Evolutionary conservation across 2,888 invertebrate species (phyloP), one percentile per base, ranked within the genome.

Genomic region (Schizotus pectinicornis): DNA sequence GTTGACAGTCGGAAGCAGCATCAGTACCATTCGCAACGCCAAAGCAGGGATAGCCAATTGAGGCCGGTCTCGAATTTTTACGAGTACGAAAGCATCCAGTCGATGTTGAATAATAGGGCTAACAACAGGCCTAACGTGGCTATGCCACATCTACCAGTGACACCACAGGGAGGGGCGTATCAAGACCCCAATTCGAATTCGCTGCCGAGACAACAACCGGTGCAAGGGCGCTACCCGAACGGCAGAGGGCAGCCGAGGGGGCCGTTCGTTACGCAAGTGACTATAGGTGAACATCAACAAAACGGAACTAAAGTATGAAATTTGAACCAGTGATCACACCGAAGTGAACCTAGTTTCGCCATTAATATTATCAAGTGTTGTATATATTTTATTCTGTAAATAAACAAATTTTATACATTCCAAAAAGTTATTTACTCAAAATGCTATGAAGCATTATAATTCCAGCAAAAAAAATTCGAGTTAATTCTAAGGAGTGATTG

Each of bases 21-120:
- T 68, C 87, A 88, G 73, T 87, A 88, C 74, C 86, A 86, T 74
- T 86, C 86, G 5, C 85, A 85, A 73, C 67, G 76, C 1, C 82
- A 86, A 61, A 79, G 83, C 34, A 79, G 82, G 1, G 76, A 79
- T 45, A 82, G 76, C 49, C 84, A 78, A 68, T 79, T 82, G 46
- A 83, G 92, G 11, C 92, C 92, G 3, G 87, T 89, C 61, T 92
- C 92, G 59, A 92, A 91, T 80, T 92, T 89, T 79, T 92, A 91
- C 79, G 92, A 93, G 78, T 92, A 92, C 78, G 92, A 92, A 77
- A 89, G 86, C 65, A 87, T 90, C 32, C 89, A 89, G 67, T 84
- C 88, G 81, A 78, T 86, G 74, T 79, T 80, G 73, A 77, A 77
- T 72, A 67, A 62, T 53, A 62, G 71, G 49, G 63, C 57, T 13